Evolutionary conservation across 1,140 invertebrate genomes (phyloP).

Genomic region (Coenobita brevimanus): DNA sequence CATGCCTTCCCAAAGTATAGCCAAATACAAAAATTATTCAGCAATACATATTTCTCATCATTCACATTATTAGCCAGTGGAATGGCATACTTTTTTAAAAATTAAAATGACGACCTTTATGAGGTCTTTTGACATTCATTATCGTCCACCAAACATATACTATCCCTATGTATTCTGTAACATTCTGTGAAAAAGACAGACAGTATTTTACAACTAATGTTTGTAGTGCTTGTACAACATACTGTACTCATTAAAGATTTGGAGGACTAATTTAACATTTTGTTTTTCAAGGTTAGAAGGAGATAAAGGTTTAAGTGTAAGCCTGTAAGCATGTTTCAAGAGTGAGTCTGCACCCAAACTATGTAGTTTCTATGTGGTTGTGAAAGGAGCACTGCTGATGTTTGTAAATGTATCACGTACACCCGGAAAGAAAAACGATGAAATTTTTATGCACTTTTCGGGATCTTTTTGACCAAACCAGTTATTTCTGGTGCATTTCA

Average conservation of each 20-base stretch:
- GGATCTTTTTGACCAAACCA: constrained; percentile 16
- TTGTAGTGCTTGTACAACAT: constrained; percentile 38
- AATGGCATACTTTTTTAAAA: constrained; percentile 38
- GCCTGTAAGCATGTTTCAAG: constrained; percentile 63
- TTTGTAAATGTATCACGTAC: too few species aligned
- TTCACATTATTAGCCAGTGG: constrained; percentile 22
- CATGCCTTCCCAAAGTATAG: constrained; percentile 48
- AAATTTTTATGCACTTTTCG: neutral
- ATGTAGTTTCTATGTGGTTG: neutral
- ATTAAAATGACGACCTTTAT: constrained; percentile 27
- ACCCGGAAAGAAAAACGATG: too few species aligned
- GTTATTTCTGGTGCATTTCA: constrained; percentile 17
- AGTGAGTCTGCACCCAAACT: neutral
- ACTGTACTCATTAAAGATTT: constrained; percentile 63
- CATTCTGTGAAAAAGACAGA: neutral
- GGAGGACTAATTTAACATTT: constrained; percentile 59
- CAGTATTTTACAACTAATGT: constrained; percentile 20
- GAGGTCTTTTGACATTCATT: constrained; percentile 51
- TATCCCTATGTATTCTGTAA: constrained; percentile 47
- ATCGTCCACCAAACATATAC: constrained; percentile 57
- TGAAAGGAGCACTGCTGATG: neutral
- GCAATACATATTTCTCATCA: constrained; percentile 42
- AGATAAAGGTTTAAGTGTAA: constrained; percentile 34
- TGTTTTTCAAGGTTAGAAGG: constrained; percentile 61
- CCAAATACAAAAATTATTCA: constrained; percentile 48